phyloP scores from a whole-genome alignment of 2,113 vertebrate species.

The Muntiacus reevesi region DNA sequence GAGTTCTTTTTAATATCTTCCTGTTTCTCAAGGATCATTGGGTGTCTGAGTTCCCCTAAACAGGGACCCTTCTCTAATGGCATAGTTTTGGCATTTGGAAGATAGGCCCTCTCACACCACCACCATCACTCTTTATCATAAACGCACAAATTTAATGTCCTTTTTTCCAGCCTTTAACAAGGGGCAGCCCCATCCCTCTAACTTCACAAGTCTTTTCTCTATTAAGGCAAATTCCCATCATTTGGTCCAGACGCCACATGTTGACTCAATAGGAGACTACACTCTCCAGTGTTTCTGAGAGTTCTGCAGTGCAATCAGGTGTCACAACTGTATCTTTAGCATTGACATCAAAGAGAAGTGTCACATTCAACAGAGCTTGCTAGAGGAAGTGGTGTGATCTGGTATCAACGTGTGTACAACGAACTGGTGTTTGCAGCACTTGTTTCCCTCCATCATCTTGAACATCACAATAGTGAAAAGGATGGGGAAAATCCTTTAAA shows the following conservation, averaged over 20 bases:
- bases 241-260: neutral
- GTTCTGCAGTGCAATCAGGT: neutral
- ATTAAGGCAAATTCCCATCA: neutral
- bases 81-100: neutral
- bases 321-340: neutral
- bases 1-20: neutral
- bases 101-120: neutral
- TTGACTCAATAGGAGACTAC: neutral
- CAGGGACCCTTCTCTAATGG: neutral
- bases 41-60: neutral
- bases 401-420: neutral
- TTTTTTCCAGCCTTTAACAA: neutral
- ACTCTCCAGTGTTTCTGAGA: neutral
- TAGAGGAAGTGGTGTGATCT: neutral
- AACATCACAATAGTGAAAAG: neutral
- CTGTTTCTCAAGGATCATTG: neutral
- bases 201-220: neutral
- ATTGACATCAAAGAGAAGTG: neutral
- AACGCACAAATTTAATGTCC: neutral
- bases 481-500: neutral
- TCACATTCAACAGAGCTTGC: neutral
- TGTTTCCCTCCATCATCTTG: neutral
- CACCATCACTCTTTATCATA: neutral
- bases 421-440: neutral
- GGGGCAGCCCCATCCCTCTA: neutral